A percentile compares a stretch with the other conserved stretches of the same genome.
Evolutionary conservation across 2,797 vertebrate species (phyloP).

Genomic region (Amniataba percoides): DNA sequence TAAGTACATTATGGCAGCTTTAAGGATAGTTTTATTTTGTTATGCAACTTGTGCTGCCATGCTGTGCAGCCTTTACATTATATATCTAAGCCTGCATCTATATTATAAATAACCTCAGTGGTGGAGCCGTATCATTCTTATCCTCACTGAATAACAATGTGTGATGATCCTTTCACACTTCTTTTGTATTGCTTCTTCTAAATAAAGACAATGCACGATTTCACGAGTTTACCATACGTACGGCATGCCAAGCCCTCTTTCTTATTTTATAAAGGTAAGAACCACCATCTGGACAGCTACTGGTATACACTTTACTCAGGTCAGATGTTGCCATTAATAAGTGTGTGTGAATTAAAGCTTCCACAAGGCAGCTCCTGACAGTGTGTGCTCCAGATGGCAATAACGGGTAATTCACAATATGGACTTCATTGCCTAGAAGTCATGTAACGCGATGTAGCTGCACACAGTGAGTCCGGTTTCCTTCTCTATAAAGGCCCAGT

Average conservation of each 20-base stretch:
- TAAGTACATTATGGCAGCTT: not conserved
- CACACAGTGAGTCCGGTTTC: not conserved
- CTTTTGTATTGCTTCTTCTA: not conserved
- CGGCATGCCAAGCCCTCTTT: not conserved
- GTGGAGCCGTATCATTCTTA: not conserved
- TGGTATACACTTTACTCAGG: constrained; percentile 11
- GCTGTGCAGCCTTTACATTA: not conserved
- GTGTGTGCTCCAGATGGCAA: constrained; percentile 16
- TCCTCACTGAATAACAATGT: not conserved
- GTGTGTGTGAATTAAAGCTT: constrained; percentile 31
- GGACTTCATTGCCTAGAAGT: constrained; percentile 13
- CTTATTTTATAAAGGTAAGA: too few species aligned
- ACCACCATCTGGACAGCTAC: constrained; percentile 46
- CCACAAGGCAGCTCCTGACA: constrained; percentile 7
- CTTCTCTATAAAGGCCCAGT: not conserved
- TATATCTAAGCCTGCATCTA: not conserved
- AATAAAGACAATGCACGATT: not conserved
- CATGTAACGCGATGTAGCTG: constrained; percentile 3
- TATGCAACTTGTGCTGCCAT: not conserved
- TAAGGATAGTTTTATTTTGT: not conserved
- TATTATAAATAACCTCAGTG: not conserved
- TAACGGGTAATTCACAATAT: constrained; percentile 1
- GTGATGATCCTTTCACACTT: not conserved
- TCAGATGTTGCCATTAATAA: constrained; percentile 28
- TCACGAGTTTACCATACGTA: constrained; percentile 5